Evolutionary conservation across 1,140 invertebrate species (phyloP), one percentile per base, ranked within the genome.

Genomic region (Ganaspis sp.): DNA sequence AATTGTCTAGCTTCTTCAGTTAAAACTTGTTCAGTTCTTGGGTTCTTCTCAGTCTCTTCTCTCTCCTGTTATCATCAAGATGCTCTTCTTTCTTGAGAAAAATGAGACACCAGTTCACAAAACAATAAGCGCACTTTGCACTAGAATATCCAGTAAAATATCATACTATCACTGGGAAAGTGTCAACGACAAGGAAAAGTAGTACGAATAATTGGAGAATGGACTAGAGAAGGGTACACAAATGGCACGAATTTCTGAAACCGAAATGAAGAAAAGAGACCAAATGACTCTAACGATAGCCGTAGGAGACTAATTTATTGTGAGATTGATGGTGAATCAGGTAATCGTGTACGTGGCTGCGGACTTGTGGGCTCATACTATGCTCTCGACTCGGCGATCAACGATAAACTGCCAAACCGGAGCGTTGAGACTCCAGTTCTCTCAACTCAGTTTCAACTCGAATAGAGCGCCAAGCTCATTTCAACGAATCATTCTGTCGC

Each of bases 361-460:
- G 81, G 74, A 86, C 87, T 88, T 81, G 79, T 85, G 87, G 84
- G 88, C 87, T 87, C 90, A 90, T 90, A 86, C 90, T 90, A 90
- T 74, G 86, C 81, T 87, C 77, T 87, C 81, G 77, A 80, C 75
- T 81, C 72, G 80, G 70, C 75, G 76, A 75, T 80, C 69, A 83
- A 83, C 80, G 73, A 79, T 82, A 78, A 83, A 40, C 58, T 38
- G 58, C 40, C 37, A 58, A 72, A 29, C 70, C 54, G 21, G 45
- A 72, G 23, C 9, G 71, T 49, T 38, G 38, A 29, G 71, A 72
- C 71, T 72, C 45, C 19, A 49, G 17, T 49, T 72, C 15, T 49
- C 42, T 49, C 17, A 29, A 42, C 38, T 23, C 21, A 21, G 23
- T 49, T 42, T 42, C 71, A 37, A 45, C 49, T 37, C 42, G 42